These are phyloP conservation scores for Lamellibrachia satsuma DNA, from an alignment of 2,888 invertebrate genomes.

Conservation along the genomic window DNA sequence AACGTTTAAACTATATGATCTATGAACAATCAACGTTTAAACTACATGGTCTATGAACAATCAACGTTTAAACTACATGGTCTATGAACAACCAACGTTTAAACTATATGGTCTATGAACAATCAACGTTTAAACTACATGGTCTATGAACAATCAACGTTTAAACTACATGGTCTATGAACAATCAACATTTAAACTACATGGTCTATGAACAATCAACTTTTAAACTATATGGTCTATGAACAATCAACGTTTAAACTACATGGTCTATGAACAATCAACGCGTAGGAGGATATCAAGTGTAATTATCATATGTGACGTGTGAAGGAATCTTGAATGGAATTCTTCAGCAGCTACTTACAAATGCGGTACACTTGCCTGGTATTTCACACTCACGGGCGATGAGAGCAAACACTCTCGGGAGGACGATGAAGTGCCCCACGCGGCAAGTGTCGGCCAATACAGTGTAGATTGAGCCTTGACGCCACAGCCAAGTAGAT, in stretches of 20 bases:
- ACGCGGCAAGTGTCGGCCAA: neutral
- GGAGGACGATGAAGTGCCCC: neutral
- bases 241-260: neutral
- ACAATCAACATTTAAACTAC: no score
- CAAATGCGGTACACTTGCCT: neutral
- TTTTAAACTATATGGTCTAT: no score
- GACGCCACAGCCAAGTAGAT: neutral
- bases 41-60: no score
- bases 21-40: no score
- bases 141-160: no score
- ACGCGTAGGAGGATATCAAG: neutral
- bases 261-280: neutral
- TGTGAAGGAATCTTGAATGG: neutral
- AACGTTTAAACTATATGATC: no score
- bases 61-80: no score
- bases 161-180: no score
- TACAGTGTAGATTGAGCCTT: neutral
- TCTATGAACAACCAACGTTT: no score
- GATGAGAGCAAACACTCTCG: neutral
- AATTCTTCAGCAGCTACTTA: neutral
- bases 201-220: no score
- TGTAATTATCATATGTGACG: neutral
- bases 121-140: no score
- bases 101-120: no score
- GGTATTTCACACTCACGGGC: neutral